These are phyloP conservation scores for Rhagophthalmus giganteus DNA, from an alignment of 2,888 invertebrate genomes.

Conservation along the genomic window DNA sequence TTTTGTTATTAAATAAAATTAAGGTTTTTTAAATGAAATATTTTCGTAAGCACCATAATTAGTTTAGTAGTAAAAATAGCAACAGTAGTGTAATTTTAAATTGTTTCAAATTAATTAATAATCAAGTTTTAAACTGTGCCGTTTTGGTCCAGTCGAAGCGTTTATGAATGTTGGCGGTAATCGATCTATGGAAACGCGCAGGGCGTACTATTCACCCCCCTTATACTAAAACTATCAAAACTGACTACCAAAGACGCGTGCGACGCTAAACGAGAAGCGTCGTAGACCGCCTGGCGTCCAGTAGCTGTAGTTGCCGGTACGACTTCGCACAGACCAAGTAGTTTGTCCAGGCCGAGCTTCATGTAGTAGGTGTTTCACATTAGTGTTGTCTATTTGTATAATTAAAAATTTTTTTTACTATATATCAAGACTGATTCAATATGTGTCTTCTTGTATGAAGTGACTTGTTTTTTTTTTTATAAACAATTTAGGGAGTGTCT, in stretches of 20 bases:
- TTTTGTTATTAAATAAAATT: too few relatives aligned
- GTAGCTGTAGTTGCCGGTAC: conserved; percentile 27
- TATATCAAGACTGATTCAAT: neutral
- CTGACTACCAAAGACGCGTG: conserved; percentile 40
- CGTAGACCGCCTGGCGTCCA: conserved; percentile 33
- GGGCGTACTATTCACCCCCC: conserved; percentile 24
- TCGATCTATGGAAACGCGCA: conserved; percentile 27
- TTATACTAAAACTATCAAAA: conserved; percentile 36
- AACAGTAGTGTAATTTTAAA: too few relatives aligned
- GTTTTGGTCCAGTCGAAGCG: conserved; percentile 21
- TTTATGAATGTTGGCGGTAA: conserved; percentile 20
- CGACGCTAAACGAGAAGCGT: conserved; percentile 34
- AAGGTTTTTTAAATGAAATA: too few relatives aligned
- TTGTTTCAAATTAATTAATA: too few relatives aligned
- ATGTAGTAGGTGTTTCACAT: neutral
- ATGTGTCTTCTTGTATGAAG: neutral
- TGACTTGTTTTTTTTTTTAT: neutral
- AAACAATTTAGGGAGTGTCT: neutral
- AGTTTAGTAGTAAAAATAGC: too few relatives aligned
- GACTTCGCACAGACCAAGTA: conserved; percentile 14
- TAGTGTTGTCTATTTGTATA: too few relatives aligned
- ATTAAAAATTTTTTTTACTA: too few relatives aligned
- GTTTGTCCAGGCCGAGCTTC: conserved; percentile 2
- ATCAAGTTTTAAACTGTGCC: too few relatives aligned
- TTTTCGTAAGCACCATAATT: too few relatives aligned